A percentile compares a stretch with the other conserved stretches of the same genome.
phyloP scores from a whole-genome alignment of 2,888 invertebrate species.

The Ochropacha duplaris region DNA sequence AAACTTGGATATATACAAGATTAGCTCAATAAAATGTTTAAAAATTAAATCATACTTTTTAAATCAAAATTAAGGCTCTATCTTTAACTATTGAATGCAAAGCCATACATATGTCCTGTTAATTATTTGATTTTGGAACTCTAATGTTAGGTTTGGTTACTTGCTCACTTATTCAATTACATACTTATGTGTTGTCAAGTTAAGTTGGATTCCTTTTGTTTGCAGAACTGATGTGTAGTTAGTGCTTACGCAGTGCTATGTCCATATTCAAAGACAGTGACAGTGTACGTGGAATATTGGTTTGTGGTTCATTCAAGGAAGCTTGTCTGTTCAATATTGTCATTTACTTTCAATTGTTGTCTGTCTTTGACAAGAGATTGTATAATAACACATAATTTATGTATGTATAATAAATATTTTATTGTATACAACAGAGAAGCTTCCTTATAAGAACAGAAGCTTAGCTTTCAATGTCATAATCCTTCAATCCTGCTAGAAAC shows the following conservation, averaged over 20 bases:
- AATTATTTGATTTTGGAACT: neutral
- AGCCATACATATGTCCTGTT: too few relatives aligned
- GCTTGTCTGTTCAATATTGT: neutral
- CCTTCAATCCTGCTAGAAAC: too few relatives aligned
- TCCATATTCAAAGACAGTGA: conserved; percentile 73
- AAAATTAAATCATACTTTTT: too few relatives aligned
- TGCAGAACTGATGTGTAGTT: conserved; percentile 42
- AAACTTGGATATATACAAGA: too few relatives aligned
- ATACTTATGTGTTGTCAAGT: neutral
- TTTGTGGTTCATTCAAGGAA: conserved; percentile 13
- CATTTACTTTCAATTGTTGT: neutral
- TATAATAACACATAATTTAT: neutral
- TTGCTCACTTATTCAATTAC: neutral
- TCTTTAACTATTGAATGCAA: too few relatives aligned
- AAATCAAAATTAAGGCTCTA: too few relatives aligned
- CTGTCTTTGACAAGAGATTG: neutral
- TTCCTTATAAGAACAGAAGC: neutral
- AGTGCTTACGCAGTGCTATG: conserved; percentile 48
- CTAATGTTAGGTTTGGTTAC: neutral
- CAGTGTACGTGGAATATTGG: conserved; percentile 60
- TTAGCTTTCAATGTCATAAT: neutral
- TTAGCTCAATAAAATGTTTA: too few relatives aligned
- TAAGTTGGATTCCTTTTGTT: conserved; percentile 28
- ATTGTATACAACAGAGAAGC: neutral
- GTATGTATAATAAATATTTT: too few relatives aligned